Evolutionary conservation across 2,888 invertebrate genomes (phyloP), one percentile per base, ranked within the genome.

Genomic region (Phortica okadai): DNA sequence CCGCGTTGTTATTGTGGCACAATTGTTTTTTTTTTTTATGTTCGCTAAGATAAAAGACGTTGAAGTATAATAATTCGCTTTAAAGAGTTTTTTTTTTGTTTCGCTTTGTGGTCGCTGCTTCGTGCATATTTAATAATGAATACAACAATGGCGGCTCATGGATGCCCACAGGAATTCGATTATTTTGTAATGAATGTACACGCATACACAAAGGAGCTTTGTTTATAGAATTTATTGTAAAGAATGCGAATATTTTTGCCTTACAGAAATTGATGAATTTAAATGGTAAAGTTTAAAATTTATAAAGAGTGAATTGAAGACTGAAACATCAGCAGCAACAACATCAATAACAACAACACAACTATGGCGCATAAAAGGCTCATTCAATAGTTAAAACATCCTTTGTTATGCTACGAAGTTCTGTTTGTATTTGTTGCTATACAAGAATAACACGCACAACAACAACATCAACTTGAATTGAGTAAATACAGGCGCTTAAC

Each of bases 201-300:
- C 62, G 54, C 78, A 66, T 69, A 62, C 42, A 42, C 50, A 44
- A 42, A 76, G 75, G 76, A 77, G 87, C 82, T 87, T 88, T 87
- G 84, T 81, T 85, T 88, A 76, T 79, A 81, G 80, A 81, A 84
- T 82, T 82, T 75, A 77, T 79, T 74, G 64, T 25, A 74, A 44
- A 67, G 54, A 64, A 58, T 67, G 33, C 41, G 50, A 56, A 41
- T 14, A 54, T 41, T 67, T n/a, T 74, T 56, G n/a, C n/a, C 7
- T 5, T 42, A 75, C 81, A 74, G 81, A 87, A 86, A 87, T 87
- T 87, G 84, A 88, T 86, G 80, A 83, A 83, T 83, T 87, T 84
- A 83, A 86, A 85, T 80, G 81, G 78, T 56, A 45, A 69, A n/a
- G 44, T 69, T 50, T 58, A 58, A 72, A 76, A 76, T 77, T 75